phyloP scores from a whole-genome alignment of 2,888 invertebrate genomes.

The Drosophila basisetae region DNA sequence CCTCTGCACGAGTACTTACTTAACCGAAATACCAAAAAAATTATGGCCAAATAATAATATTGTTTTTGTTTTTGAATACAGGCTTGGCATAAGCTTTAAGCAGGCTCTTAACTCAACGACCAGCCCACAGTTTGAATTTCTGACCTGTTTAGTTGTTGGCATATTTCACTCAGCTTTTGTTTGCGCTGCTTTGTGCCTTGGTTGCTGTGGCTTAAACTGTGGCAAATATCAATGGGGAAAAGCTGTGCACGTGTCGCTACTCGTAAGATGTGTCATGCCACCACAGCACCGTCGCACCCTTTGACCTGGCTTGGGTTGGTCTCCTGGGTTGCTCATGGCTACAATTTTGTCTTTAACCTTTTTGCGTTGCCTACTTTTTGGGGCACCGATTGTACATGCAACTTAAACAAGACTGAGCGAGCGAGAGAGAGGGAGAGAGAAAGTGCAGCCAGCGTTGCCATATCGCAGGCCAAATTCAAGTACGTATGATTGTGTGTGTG shows the following conservation, averaged over 20 bases:
- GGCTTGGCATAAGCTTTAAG: conserved; percentile 5
- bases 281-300: not conserved
- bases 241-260: conserved; percentile 21
- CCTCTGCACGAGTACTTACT: not conserved
- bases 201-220: conserved; percentile 19
- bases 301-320: conserved; percentile 3
- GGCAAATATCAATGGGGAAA: conserved; percentile 11
- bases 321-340: conserved; percentile 21
- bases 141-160: conserved; percentile 9
- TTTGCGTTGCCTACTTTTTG: conserved; percentile 49
- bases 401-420: conserved; percentile 13
- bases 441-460: conserved; percentile 36
- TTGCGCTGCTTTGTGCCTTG: not conserved
- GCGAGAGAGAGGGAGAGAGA: conserved; percentile 17
- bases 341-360: conserved; percentile 38
- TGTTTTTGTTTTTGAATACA: conserved; percentile 11
- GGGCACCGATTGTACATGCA: conserved; percentile 23
- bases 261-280: conserved; percentile 5
- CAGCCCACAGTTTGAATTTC: conserved; percentile 3
- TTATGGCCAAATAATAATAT: conserved; percentile 12
- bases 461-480: conserved; percentile 24
- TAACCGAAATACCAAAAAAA: conserved; percentile 6
- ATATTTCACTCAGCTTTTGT: not conserved
- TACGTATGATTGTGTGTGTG: not conserved
- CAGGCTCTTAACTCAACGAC: not conserved